Percentiles rank a stretch among this genome's conserved stretches.
phyloP scores from a whole-genome alignment of 2,888 invertebrate species.

The Brachylomia viminalis region DNA sequence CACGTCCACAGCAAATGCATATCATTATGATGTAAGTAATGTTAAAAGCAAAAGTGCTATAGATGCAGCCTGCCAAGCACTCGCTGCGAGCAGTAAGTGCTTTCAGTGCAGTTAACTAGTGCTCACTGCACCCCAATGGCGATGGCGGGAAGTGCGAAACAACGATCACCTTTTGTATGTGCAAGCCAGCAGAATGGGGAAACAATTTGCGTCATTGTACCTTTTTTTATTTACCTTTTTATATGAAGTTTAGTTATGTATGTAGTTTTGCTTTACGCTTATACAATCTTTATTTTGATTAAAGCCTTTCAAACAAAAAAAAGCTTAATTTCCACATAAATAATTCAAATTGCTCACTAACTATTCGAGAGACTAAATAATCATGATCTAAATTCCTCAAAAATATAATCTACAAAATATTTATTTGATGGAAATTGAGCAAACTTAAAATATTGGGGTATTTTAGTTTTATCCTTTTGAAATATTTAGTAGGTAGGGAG shows the following conservation, averaged over 20 bases:
- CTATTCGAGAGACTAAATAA: background rate
- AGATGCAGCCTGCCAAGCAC: conserved; percentile 18
- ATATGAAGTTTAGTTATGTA: conserved; percentile 9
- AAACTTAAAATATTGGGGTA: too few species aligned
- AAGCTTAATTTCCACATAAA: too few species aligned
- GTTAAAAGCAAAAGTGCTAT: conserved; percentile 53
- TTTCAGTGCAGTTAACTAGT: conserved; percentile 64
- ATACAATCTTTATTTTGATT: background rate
- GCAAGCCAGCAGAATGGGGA: conserved; percentile 41
- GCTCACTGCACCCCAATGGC: conserved; percentile 53
- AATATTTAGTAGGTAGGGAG: too few species aligned
- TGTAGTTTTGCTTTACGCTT: background rate
- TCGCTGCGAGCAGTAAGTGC: conserved; percentile 47
- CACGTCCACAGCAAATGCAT: conserved; percentile 31
- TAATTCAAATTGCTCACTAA: background rate
- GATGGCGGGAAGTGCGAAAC: conserved; percentile 55
- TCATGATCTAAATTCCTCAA: too few species aligned
- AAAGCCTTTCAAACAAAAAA: background rate
- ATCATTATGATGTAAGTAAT: conserved; percentile 37
- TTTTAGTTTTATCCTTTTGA: too few species aligned
- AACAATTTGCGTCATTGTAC: conserved; percentile 56
- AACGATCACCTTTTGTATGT: conserved; percentile 64
- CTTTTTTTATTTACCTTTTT: conserved; percentile 34
- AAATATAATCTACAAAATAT: too few species aligned
- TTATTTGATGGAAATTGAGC: too few species aligned